Evolutionary conservation across 2,888 invertebrate species (phyloP), one percentile per base, ranked within the genome.

Genomic region (Aspidiotus rigidus): DNA sequence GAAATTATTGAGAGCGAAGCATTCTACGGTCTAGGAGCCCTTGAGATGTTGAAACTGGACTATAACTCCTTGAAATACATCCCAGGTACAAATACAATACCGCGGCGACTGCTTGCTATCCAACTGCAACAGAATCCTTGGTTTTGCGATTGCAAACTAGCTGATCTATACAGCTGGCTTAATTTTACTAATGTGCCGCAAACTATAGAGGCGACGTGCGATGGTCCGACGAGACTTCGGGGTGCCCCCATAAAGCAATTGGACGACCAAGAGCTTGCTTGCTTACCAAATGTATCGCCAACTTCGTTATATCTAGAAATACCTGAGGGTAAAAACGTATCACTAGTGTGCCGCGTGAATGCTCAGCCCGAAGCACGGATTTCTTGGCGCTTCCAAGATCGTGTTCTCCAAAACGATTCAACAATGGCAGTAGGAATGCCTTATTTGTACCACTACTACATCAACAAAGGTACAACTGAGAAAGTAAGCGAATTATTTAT

Each of bases 71-170:
- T 94, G 76, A 84, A 85, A 70, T 84, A 84, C 75, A 84, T 91
- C 74, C 83, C 84, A 76, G 88, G 87, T 61, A 82, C 81, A 71
- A 83, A 84, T 76, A 84, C 88, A 74, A 81, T 90, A 66, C 89
- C 90, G n/a, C 85, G 85, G 72, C 85, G 85, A 62, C 80, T 93
- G 74, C 86, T 89, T 74, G 90, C 89, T 70, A 84, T 93, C 71
- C 86, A 89, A 75, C 80, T 93, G 74, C 88, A 92, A 77, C 87
- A 87, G 77, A 93, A 93, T 82, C 87, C 88, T 73, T 93, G 93
- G 93, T 83, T 85, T 74, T 93, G 93, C 79, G 90, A 93, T 79
- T 93, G 93, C 78, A 84, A 86, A 74, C 81, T 93, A 75, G 80
- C 86, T 74, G 86, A 89, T 75, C 80, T 93, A 75, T 86, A 89